These are phyloP conservation scores for Antedon bifida DNA, from an alignment of 35 echinoderm and acorn worm genomes.

Conservation along the genomic window DNA sequence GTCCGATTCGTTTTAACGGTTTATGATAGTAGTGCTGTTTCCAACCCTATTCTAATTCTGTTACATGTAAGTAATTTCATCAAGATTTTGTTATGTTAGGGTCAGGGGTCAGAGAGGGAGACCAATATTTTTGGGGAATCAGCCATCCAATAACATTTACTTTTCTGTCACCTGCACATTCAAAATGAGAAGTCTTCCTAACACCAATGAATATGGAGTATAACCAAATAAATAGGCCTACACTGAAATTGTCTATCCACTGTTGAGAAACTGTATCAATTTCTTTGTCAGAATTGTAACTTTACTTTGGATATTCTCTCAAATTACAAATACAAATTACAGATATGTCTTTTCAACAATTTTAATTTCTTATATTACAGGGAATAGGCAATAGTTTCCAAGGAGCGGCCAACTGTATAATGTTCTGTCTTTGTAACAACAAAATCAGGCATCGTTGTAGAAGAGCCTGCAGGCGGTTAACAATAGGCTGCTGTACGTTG, in stretches of 20 bases:
- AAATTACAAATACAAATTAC: neutral
- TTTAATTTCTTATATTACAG: neutral
- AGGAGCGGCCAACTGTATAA: neutral
- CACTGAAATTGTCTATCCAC: too few relatives aligned
- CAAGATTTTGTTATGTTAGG: too few relatives aligned
- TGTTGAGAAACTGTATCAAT: too few relatives aligned
- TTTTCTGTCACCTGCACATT: too few relatives aligned
- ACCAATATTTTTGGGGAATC: too few relatives aligned
- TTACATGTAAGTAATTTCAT: neutral
- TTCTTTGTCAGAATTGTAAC: too few relatives aligned
- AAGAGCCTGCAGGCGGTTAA: neutral
- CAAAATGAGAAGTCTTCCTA: too few relatives aligned
- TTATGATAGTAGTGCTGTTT: neutral
- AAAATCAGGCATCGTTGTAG: neutral
- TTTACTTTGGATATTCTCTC: too few relatives aligned
- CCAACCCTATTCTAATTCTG: neutral
- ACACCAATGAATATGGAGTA: too few relatives aligned
- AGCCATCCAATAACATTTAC: too few relatives aligned
- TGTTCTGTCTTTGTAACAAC: neutral
- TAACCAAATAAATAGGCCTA: too few relatives aligned
- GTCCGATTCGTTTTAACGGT: neutral
- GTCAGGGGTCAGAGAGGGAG: too few relatives aligned
- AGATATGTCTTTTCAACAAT: neutral
- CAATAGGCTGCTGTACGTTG: neutral
- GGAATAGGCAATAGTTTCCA: neutral